Base-by-base conservation (phyloP, 1,140 invertebrate species). In the Plectrocnemia conspersa region DNA sequence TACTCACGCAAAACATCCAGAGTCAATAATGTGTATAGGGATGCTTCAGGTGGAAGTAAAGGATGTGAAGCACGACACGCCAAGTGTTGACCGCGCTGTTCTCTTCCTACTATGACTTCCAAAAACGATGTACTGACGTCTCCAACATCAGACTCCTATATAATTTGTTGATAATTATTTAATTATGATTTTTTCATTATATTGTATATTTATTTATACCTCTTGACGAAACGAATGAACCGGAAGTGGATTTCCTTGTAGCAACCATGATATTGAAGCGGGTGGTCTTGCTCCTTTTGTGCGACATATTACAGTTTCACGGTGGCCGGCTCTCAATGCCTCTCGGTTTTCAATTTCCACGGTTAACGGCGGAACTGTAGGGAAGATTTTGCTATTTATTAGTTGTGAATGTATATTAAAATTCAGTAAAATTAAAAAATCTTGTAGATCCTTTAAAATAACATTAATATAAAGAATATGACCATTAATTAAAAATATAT, bases 1-100 rank as follows among this genome's bases (percentile, higher is more conserved):
- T 16, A 46, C 52, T 54, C 27, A 54, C 52, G 32, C 10, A 54
- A 36, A n/a, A 54, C 42, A 21, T 54, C 52, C 29, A 54, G 23
- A n/a, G 42, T 45, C 27, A 54, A 24, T 35, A 35, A 18, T 44
- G 52, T 45, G 10, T 35, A 36, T 13, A 46, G 42, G 5, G 42
- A 27, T 3, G 40, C 27, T 24, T 45, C 29, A 48, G 52, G 32
- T 22, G 52, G 21, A 11, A 54, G 27, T 36, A 54, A 46, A 16
- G 38, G 13, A 46, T 54, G 52, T 10, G 42, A 9, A 24, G 42
- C 52, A n/a, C 42, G n/a, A 21, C 52, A 54, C 15, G 52, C 32
- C n/a, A 54, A 33, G 19, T 54, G 52, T 27, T 54, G 52, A 16
- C 52, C 52, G 10, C 42, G 40, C 27, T 54, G 40, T 1, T 54